Percentiles rank a stretch among this genome's conserved stretches.
These are phyloP conservation scores for Genyomyrus donnyi DNA, from an alignment of 2,113 vertebrate genomes.

Conservation along the genomic window DNA sequence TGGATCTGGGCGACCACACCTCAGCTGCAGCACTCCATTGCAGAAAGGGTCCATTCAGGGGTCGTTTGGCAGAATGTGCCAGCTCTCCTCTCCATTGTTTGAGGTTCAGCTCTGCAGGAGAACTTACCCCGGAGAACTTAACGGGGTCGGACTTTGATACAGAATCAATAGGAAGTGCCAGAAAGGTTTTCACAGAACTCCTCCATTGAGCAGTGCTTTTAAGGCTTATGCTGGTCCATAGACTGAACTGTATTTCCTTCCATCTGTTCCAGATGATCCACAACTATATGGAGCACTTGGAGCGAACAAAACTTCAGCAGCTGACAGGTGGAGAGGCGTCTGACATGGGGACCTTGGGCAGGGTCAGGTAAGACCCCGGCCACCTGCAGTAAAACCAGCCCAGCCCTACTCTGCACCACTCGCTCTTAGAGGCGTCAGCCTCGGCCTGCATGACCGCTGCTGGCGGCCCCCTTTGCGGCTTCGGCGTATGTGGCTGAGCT, in stretches of 20 bases:
- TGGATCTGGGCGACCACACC: not conserved
- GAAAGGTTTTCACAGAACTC: not conserved
- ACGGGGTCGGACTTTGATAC: not conserved
- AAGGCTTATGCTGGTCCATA: not conserved
- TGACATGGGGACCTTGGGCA: constrained; percentile 64
- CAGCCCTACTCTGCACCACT: too few species aligned
- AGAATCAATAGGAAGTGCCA: not conserved
- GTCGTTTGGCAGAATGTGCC: not conserved
- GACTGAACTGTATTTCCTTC: not conserved
- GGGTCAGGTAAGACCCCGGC: constrained; percentile 73
- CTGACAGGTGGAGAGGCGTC: constrained; percentile 63
- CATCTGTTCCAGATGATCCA: constrained; percentile 83
- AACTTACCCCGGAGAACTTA: not conserved
- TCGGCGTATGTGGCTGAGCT: not conserved
- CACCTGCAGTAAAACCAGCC: not conserved
- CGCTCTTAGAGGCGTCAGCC: not conserved
- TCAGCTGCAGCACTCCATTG: not conserved
- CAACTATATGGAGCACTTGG: constrained; percentile 98
- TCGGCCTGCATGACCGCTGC: not conserved
- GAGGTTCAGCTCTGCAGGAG: not conserved
- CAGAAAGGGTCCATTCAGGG: not conserved
- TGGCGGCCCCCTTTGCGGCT: not conserved
- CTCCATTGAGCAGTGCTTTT: not conserved
- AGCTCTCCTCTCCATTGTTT: not conserved
- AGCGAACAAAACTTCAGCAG: constrained; percentile 90